A percentile compares a stretch with the other conserved stretches of the same genome.
Evolutionary conservation across 2,888 invertebrate species (phyloP).

Genomic region (Hyposoter didymator): DNA sequence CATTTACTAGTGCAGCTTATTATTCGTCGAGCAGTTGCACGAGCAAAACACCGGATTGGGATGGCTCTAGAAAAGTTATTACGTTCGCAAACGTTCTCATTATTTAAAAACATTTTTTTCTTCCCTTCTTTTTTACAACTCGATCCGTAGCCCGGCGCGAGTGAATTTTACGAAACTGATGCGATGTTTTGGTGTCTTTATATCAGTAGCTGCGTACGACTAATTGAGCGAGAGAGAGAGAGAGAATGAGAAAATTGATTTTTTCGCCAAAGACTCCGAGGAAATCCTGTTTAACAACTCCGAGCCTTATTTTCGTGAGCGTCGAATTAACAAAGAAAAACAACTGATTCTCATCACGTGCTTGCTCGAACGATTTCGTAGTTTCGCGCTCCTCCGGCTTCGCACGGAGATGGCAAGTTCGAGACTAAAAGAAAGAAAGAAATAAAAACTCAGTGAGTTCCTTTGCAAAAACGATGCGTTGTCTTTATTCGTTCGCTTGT

Average conservation of each 20-base stretch:
- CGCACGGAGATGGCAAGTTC: neutral
- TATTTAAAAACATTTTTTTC: neutral
- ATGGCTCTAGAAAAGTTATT: slow-evolving; percentile 18
- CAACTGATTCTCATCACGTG: neutral
- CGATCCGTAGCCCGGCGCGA: slow-evolving; percentile 34
- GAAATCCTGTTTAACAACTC: neutral
- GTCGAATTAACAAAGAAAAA: neutral
- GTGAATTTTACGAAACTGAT: slow-evolving; percentile 36
- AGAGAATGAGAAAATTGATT: neutral
- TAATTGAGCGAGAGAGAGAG: neutral
- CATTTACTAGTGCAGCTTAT: slow-evolving; percentile 46
- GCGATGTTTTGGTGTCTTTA: slow-evolving; percentile 11
- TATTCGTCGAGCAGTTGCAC: slow-evolving; percentile 15
- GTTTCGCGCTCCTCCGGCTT: neutral
- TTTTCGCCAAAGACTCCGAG: neutral
- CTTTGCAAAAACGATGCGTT: neutral
- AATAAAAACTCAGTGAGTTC: neutral
- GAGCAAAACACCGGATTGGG: neutral
- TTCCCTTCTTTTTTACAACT: slow-evolving; percentile 20
- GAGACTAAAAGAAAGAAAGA: neutral
- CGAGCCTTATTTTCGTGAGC: neutral
- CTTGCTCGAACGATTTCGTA: neutral
- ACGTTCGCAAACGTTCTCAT: slow-evolving; percentile 57
- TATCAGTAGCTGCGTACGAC: slow-evolving; percentile 1
- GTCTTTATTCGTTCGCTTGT: neutral